Evolutionary conservation across 2,888 invertebrate species (phyloP).

Genomic region (Andrena praecox): DNA sequence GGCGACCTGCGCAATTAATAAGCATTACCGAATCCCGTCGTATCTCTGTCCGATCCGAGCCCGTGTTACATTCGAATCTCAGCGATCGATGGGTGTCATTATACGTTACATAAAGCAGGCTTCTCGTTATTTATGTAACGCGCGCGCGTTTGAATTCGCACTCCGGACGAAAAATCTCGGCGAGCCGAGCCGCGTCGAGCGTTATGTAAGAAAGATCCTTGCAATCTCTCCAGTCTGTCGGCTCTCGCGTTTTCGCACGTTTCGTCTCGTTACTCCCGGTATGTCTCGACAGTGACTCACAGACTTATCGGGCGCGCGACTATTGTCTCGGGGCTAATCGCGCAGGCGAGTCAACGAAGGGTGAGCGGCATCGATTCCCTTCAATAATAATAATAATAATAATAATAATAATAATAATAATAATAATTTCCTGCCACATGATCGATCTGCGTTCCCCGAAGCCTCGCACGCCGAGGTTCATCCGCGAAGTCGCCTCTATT

Average conservation of each 20-base stretch:
- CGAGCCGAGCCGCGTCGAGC: constrained; percentile 13
- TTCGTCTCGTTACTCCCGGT: constrained; percentile 9
- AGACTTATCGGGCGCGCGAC: constrained; percentile 14
- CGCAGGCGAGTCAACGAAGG: constrained; percentile 21
- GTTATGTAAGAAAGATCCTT: constrained; percentile 49
- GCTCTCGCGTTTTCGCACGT: constrained; percentile 36
- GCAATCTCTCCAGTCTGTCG: constrained; percentile 25
- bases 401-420: no score
- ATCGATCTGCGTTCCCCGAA: neutral
- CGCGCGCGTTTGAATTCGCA: neutral
- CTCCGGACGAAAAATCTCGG: constrained; percentile 4
- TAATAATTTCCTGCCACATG: constrained; percentile 41
- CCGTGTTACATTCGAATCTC: neutral
- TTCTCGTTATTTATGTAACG: constrained; percentile 19
- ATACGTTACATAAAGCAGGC: constrained; percentile 39
- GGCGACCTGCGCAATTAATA: neutral
- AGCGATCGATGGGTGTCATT: neutral
- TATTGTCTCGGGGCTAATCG: constrained; percentile 27
- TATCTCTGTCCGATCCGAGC: neutral
- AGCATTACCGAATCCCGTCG: neutral
- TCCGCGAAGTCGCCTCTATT: constrained; percentile 50
- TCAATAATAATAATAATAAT: no score
- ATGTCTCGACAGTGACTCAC: constrained; percentile 11
- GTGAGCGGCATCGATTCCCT: constrained; percentile 30
- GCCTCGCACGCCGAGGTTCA: neutral